Evolutionary conservation across 2,797 vertebrate species (phyloP), one percentile per base, ranked within the genome.

Genomic region (Sitta carolinensis): DNA sequence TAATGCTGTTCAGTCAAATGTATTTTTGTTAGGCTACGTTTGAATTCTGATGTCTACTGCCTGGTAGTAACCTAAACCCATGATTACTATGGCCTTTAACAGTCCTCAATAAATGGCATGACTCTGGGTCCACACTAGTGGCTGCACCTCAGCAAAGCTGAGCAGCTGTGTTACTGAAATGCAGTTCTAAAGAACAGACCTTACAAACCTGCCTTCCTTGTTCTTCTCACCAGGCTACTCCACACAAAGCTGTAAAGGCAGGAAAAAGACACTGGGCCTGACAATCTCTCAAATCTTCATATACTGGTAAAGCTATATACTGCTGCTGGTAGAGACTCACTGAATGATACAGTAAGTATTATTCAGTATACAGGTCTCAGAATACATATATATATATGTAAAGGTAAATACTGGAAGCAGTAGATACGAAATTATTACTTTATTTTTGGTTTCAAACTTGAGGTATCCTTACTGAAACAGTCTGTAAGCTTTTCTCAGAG

Each of bases 51-150:
- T 72, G 67, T 63, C 59, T 80, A 11, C 42, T 73, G 76, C 76
- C 69, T 63, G 40, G 69, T 51, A 79, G 89, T 57, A 94, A 92
- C 55, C 47, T n/a, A 34, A 93, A 84, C 58, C 51, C 67, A 22
- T 11, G 16, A 69, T 73, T 38, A 36, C 48, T 32, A 68, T 21
- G n/a, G 21, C 40, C 32, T 59, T 63, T 66, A 74, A 52, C 13
- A 69, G 66, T 45, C 19, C 16, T 43, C 42, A 81, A 68, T n/a
- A 84, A 79, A 70, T 32, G 69, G 59, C 84, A 67, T 0, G 2
- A 48, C 14, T 26, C 42, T 85, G 66, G 77, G 40, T 87, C 26
- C 36, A 17, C 12, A 3, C 13, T 32, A 48, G 61, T 1, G 9
- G 45, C 34, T 48, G 50, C 38, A 80, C 47, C 36, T 66, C 3